Evolutionary conservation across 2,797 vertebrate species (phyloP), one percentile per base, ranked within the genome.

Genomic region (Tauraco hartlaubi): DNA sequence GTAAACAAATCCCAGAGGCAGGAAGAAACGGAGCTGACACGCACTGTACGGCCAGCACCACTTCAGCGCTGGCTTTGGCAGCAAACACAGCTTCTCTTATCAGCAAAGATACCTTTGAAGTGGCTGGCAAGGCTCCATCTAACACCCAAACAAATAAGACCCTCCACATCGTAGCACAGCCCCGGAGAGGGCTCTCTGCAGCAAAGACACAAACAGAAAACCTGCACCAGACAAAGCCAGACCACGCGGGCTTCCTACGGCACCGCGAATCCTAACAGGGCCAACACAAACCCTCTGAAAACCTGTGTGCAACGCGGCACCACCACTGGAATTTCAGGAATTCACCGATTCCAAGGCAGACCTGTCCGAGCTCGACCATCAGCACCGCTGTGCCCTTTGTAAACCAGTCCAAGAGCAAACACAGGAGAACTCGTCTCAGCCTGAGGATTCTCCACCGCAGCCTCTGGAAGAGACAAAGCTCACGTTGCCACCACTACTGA

Each of bases 71-170:
- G 74, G 90, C 92, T 95, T 63, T 95, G 95, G 97, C 96, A 96
- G 85, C 74, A 73, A 90, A 91, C 63, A 39, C 79, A 79, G 95
- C 16, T 33, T 44, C 90, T 85, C 86, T 97, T 96, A 97, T 96
- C 97, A 92, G 95, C 58, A 90, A 7, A 69, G 94, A 87, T 49
- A 85, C 66, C 94, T 97, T 54, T 97, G 96, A 96, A 97, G 95
- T 44, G 77, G 74, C 88, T 97, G 97, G 97, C 89, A 63, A 72
- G 55, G 59, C 86, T 92, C 96, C 96, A 95, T 19, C 61, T 54
- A 41, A 56, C 94, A 48, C 92, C 80, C 94, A 62, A 43, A 94
- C 82, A 88, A 91, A 33, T 43, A 43, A 74, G 94, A 79, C 89
- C 93, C 92, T 96, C 96, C 94, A 68, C 91, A 61, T 91, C 6